Conservation (phyloP, 92 coral and sea anemone genomes). For the Montipora capitata region DNA sequence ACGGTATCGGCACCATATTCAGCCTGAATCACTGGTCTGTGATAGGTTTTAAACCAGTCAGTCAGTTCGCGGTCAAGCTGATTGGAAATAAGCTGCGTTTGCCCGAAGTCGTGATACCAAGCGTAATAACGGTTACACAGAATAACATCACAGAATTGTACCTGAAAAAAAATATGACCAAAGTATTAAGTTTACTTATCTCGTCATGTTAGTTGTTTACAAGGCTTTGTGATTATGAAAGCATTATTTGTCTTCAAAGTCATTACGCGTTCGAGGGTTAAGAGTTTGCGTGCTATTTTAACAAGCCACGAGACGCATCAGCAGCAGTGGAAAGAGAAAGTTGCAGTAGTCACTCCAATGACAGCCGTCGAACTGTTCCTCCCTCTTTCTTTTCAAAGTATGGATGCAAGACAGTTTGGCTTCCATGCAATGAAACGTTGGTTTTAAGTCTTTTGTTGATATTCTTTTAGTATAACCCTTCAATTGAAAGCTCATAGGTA, state of each 20-base stretch:
- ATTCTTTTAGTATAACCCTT: no score
- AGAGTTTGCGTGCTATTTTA: no score
- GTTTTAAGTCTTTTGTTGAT: no score
- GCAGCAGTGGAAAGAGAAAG: no score
- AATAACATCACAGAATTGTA: conserved; percentile 93
- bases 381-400: no score
- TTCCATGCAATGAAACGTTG: no score
- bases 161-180: conserved; percentile 53
- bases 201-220: neutral
- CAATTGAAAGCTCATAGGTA: no score
- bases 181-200: neutral
- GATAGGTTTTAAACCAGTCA: conserved; percentile 86
- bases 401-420: no score
- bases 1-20: conserved; percentile 99
- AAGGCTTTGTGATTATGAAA: neutral
- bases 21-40: conserved; percentile 96
- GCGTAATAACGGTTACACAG: conserved; percentile 95
- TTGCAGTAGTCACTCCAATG: no score
- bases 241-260: neutral
- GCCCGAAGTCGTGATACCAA: conserved; percentile 98
- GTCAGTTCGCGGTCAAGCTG: conserved; percentile 91
- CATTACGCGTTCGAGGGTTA: neutral
- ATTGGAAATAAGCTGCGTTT: conserved; percentile 87
- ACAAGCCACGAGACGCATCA: no score
- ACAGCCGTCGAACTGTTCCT: no score